A percentile compares a stretch with the other conserved stretches of the same genome.
phyloP scores from a whole-genome alignment of 2,797 vertebrate genomes.

The Sebastolobus alascanus region DNA sequence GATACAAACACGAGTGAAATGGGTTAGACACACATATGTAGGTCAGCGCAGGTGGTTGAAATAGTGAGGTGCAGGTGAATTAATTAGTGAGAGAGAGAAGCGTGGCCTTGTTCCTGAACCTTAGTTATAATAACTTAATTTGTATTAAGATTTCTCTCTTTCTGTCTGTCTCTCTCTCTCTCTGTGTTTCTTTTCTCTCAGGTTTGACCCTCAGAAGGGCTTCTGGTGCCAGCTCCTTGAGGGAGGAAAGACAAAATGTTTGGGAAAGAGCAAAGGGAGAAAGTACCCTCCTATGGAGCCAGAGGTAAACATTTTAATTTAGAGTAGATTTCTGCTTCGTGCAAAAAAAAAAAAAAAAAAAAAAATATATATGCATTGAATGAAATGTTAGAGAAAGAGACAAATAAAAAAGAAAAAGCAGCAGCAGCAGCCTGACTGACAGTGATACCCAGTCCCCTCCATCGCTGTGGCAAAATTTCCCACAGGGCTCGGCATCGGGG shows the following conservation, averaged over 20 bases:
- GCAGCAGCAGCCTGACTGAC: conserved; percentile 40
- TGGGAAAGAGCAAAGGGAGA: conserved; percentile 96
- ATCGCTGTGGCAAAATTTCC: conserved; percentile 63
- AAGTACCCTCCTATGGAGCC: conserved; percentile 95
- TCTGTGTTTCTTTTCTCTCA: conserved; percentile 60
- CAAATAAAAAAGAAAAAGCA: conserved; percentile 18
- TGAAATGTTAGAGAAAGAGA: conserved; percentile 23
- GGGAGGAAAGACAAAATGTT: conserved; percentile 96
- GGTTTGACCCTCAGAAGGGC: conserved; percentile 97
- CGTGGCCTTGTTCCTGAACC: neutral
- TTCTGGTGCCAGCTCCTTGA: conserved; percentile 98
- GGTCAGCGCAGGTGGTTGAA: too few relatives aligned
- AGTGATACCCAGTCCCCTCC: conserved; percentile 45
- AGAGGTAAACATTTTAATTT: conserved; percentile 86
- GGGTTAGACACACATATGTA: neutral
- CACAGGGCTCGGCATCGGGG: conserved; percentile 42
- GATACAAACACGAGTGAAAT: neutral
- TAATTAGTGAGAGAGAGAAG: neutral
- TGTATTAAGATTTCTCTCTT: neutral
- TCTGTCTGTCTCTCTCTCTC: neutral
- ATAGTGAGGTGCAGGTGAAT: neutral
- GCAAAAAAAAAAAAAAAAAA: neutral
- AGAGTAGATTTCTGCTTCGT: neutral
- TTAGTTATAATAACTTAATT: neutral
- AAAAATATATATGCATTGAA: neutral